Evolutionary conservation across 2,113 vertebrate species (phyloP).

Genomic region (Stigmatopora argus): DNA sequence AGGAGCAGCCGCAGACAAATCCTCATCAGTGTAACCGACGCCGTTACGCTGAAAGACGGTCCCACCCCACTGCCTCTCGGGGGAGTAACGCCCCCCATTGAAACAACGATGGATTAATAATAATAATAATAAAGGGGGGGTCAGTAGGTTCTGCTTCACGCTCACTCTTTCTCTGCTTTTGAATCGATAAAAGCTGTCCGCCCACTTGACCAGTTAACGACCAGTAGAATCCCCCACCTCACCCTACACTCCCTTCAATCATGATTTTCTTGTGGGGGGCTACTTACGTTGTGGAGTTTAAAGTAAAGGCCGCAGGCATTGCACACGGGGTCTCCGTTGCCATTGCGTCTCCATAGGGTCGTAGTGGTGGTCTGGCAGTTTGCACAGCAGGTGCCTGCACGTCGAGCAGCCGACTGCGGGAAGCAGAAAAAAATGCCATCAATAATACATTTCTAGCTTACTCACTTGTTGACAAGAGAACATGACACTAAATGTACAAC

Average conservation of each 20-base stretch:
- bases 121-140: constrained; percentile 62
- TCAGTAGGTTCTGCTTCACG: constrained; percentile 61
- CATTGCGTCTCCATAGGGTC: constrained; percentile 97
- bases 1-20: constrained; percentile 68
- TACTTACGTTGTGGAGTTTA: constrained; percentile 98
- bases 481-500: too few species aligned
- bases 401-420: constrained; percentile 87
- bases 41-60: constrained; percentile 69
- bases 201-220: constrained; percentile 66
- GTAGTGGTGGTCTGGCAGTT: constrained; percentile 99
- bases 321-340: constrained; percentile 97
- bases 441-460: neutral
- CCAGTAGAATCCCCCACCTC: constrained; percentile 4
- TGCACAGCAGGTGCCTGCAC: constrained; percentile 97
- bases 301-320: constrained; percentile 99
- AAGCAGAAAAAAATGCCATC: constrained; percentile 17
- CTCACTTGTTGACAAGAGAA: neutral
- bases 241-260: neutral
- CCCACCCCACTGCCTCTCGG: constrained; percentile 67
- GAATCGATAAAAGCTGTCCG: constrained; percentile 72
- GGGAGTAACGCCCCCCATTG: constrained; percentile 74
- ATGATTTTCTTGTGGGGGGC: constrained; percentile 9
- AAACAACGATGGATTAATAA: constrained; percentile 72
- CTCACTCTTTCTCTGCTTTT: constrained; percentile 51
- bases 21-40: constrained; percentile 74